Evolutionary conservation across 2,113 vertebrate genomes (phyloP).

Genomic region (Panthera tigris): DNA sequence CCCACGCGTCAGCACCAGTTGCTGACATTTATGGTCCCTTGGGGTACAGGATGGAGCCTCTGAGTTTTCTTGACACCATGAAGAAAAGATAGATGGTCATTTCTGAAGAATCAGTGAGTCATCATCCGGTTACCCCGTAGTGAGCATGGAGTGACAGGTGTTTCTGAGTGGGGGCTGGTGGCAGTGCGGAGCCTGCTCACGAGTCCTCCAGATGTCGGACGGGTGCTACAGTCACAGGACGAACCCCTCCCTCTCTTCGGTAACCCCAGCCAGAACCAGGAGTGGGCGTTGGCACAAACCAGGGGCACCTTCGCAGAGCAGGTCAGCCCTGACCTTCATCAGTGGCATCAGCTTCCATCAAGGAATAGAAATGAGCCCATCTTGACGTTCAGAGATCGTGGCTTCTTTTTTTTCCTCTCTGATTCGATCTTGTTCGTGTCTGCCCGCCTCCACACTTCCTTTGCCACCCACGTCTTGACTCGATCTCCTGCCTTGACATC

Average conservation of each 20-base stretch:
- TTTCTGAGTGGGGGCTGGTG: background rate
- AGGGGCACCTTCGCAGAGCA: background rate
- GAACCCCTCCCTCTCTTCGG: rapidly evolving
- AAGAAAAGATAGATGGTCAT: background rate
- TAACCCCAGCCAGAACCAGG: background rate
- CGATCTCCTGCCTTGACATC: background rate
- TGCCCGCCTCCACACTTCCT: background rate
- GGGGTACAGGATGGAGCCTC: background rate
- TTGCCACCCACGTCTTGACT: background rate
- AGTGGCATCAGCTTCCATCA: rapidly evolving
- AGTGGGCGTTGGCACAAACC: background rate
- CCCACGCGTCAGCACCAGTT: background rate
- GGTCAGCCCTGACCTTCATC: too few relatives aligned
- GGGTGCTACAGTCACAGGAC: too few relatives aligned
- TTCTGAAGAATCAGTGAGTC: background rate
- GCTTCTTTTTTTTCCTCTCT: background rate
- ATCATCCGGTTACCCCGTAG: background rate
- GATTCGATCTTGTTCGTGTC: background rate
- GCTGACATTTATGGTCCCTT: background rate
- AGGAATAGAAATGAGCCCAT: background rate
- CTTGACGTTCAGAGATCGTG: background rate
- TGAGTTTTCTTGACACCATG: background rate
- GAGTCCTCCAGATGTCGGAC: background rate
- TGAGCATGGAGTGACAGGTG: background rate
- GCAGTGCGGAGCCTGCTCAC: rapidly evolving